These are phyloP conservation scores for Amblyjoppa proteus DNA, from an alignment of 2,888 invertebrate genomes.

Conservation along the genomic window DNA sequence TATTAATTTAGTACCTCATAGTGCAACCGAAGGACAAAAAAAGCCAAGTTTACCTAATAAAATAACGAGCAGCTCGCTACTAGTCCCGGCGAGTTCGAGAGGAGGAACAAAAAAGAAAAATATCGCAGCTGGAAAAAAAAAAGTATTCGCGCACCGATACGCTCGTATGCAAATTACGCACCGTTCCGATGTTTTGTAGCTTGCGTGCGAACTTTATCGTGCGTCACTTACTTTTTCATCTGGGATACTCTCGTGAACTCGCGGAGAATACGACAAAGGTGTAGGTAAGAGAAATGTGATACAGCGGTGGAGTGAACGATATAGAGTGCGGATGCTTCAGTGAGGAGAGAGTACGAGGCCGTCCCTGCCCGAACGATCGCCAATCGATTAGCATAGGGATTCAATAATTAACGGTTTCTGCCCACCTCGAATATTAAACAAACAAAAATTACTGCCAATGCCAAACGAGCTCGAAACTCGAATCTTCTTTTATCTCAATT, in stretches of 20 bases:
- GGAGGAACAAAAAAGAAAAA: neutral
- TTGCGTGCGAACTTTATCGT: neutral
- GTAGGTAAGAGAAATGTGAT: slow-evolving; percentile 50
- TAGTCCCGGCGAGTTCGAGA: slow-evolving; percentile 54
- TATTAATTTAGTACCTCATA: slow-evolving; percentile 41
- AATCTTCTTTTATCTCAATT: slow-evolving; percentile 26
- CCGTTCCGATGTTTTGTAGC: neutral
- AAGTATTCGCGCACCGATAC: neutral
- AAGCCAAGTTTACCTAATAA: slow-evolving; percentile 37
- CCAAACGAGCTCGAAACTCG: slow-evolving; percentile 41
- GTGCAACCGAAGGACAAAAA: slow-evolving; percentile 48
- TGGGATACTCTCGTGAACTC: slow-evolving; percentile 9
- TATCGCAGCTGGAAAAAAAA: slow-evolving; percentile 5
- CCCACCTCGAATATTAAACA: slow-evolving; percentile 22
- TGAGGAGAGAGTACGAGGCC: slow-evolving; percentile 10
- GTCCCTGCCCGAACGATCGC: slow-evolving; percentile 12
- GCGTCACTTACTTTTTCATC: neutral
- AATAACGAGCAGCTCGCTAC: slow-evolving; percentile 51
- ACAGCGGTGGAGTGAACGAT: slow-evolving; percentile 20
- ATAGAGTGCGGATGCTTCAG: slow-evolving; percentile 1
- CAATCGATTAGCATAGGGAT: slow-evolving; percentile 23
- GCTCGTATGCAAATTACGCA: neutral
- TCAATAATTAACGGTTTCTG: slow-evolving; percentile 23
- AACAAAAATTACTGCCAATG: slow-evolving; percentile 40
- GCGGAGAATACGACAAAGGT: slow-evolving; percentile 25